Evolutionary conservation across 1,140 invertebrate species (phyloP).

Genomic region (Bactericera cockerelli): DNA sequence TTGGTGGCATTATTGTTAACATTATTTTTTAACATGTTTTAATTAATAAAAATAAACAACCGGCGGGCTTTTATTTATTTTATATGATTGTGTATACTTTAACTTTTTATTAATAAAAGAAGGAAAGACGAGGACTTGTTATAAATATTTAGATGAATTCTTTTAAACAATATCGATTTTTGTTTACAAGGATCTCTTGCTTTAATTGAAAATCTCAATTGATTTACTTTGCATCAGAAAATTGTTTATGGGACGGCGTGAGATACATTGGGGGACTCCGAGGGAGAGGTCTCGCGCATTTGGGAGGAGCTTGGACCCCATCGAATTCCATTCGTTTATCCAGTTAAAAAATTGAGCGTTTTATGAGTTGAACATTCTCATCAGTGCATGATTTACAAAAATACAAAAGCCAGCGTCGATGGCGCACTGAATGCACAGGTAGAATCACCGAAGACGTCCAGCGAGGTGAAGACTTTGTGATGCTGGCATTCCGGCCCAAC

Average conservation of each 20-base stretch:
- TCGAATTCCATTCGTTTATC: too few species aligned
- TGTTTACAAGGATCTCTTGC: background rate
- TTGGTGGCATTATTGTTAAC: background rate
- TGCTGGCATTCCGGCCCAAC: too few species aligned
- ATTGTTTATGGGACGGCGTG: too few species aligned
- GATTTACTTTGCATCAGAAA: background rate
- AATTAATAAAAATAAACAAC: conserved; percentile 2
- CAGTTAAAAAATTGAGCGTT: too few species aligned
- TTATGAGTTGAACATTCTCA: too few species aligned
- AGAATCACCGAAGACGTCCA: too few species aligned
- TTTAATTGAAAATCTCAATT: conserved; percentile 5
- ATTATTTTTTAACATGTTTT: conserved; percentile 7
- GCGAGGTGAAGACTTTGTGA: too few species aligned
- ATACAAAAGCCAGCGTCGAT: too few species aligned
- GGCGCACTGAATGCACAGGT: too few species aligned
- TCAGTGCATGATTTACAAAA: too few species aligned
- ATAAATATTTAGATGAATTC: conserved; percentile 7
- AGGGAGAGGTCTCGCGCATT: background rate
- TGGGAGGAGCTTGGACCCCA: background rate
- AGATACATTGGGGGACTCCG: too few species aligned
- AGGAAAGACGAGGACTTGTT: background rate
- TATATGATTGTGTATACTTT: conserved; percentile 4
- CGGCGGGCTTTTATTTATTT: conserved; percentile 1
- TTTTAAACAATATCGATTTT: conserved; percentile 7
- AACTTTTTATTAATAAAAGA: background rate